Evolutionary conservation across 2,113 vertebrate genomes (phyloP), one percentile per base, ranked within the genome.

Genomic region (Pogonocichla stellata): DNA sequence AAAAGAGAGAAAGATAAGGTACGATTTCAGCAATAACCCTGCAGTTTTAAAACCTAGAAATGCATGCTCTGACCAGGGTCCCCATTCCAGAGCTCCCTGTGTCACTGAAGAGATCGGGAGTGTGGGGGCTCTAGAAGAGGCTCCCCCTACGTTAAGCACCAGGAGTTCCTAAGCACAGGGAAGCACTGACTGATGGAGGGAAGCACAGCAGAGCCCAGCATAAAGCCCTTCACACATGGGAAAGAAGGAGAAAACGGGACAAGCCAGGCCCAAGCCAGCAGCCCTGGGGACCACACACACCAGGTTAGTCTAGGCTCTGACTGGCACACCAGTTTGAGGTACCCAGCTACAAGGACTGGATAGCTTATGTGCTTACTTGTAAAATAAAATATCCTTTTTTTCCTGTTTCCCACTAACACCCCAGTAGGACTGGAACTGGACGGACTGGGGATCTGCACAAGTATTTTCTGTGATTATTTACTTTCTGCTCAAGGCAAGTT

Each of bases 1-100:
- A 80, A 97, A 92, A 97, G 86, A 98, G 94, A 98, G 92, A 97
- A 93, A 98, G 93, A 95, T 90, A 96, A 97, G 94, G 95, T 80
- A 87, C 24, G 94, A 95, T 89, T 97, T 83, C 79, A 90, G 84
- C 54, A 95, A 93, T 36, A 62, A 81, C 91, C 36, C 47, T 78
- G 57, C 45, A 45, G 42, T 74, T 86, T 34, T 31, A 91, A 89
- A 92, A 90, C 61, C 72, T 89, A 16, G 29, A 64, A 54, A 87
- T 14, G 54, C 69, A 58, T 66, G 85, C 84, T 92, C 71, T 80
- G 57, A 24, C 8, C 54, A 36, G 83, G 38, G 69, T 36, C 8
- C 69, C 64, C 47, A 15, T 29, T 17, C 56, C 77, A 69, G 67
- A 12, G 14, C 42, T 28, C 38, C 40, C 24, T 6, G 2, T 42